These are phyloP conservation scores for Melanocharis versteri DNA, from an alignment of 2,113 vertebrate species.

Conservation along the genomic window DNA sequence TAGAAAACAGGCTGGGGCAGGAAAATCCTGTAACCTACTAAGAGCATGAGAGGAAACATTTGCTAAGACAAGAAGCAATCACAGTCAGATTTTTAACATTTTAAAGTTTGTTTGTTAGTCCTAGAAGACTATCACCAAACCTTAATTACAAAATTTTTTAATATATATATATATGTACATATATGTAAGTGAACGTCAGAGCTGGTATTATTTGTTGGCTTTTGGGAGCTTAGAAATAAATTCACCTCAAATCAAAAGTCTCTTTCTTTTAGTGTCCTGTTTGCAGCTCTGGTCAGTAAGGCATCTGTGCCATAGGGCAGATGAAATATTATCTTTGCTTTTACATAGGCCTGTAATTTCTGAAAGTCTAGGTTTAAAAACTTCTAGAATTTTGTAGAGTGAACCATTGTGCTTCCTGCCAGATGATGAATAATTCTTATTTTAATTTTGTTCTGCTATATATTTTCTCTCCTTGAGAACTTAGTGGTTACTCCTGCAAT, in stretches of 20 bases:
- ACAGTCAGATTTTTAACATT: background rate
- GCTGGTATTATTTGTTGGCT: background rate
- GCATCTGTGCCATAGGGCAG: fast-evolving
- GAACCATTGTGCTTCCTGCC: background rate
- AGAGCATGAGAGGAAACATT: background rate
- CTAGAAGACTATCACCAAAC: background rate
- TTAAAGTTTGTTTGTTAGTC: background rate
- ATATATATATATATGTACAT: background rate
- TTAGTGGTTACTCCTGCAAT: background rate
- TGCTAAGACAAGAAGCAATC: background rate
- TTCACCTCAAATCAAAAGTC: background rate
- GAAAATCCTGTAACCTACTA: background rate
- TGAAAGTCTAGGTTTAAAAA: background rate
- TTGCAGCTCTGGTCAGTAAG: background rate
- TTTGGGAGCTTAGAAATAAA: background rate
- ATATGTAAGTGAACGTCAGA: background rate
- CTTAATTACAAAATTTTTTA: background rate
- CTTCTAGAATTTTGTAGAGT: background rate
- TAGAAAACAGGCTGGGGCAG: background rate
- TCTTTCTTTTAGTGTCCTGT: background rate
- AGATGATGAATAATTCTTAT: background rate
- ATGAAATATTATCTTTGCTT: background rate
- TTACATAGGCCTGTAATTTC: background rate
- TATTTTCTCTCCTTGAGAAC: background rate
- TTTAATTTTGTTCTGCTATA: background rate